Evolutionary conservation across 2,113 vertebrate species (phyloP).

Genomic region (Bagarius yarrelli): DNA sequence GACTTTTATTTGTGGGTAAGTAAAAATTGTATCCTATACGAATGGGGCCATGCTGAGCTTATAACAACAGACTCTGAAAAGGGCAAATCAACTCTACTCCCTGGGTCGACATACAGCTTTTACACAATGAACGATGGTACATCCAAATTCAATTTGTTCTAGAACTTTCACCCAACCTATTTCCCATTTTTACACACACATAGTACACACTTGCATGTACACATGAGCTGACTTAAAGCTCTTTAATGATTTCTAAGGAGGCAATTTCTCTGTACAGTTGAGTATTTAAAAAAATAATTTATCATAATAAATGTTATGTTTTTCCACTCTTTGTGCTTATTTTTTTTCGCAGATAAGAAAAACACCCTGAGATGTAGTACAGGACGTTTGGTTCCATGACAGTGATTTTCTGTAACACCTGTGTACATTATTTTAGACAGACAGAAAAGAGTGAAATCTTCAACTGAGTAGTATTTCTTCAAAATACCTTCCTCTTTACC

Average conservation of each 20-base stretch:
- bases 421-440: not conserved
- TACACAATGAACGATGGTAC: not conserved
- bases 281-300: no score
- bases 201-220: no score
- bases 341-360: slow-evolving; percentile 18
- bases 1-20: slow-evolving; percentile 44
- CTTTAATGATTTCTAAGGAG: no score
- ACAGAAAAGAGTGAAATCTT: slow-evolving; percentile 28
- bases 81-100: slow-evolving; percentile 31
- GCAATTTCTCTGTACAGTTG: no score
- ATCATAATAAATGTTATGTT: no score
- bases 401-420: slow-evolving; percentile 24
- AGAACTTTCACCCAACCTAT: not conserved
- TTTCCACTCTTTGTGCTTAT: not conserved
- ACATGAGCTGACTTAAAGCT: no score
- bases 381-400: slow-evolving; percentile 23
- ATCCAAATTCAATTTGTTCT: not conserved
- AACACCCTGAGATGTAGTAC: slow-evolving; percentile 19
- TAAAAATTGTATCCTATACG: slow-evolving; percentile 37
- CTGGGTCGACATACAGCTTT: slow-evolving; percentile 1
- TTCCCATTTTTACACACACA: no score
- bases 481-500: slow-evolving; percentile 3
- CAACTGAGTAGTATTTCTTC: slow-evolving; percentile 33
- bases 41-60: slow-evolving; percentile 27
- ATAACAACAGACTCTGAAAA: slow-evolving; percentile 10